Base-by-base conservation (phyloP, 2,888 invertebrate species). In the Catocala nupta region DNA sequence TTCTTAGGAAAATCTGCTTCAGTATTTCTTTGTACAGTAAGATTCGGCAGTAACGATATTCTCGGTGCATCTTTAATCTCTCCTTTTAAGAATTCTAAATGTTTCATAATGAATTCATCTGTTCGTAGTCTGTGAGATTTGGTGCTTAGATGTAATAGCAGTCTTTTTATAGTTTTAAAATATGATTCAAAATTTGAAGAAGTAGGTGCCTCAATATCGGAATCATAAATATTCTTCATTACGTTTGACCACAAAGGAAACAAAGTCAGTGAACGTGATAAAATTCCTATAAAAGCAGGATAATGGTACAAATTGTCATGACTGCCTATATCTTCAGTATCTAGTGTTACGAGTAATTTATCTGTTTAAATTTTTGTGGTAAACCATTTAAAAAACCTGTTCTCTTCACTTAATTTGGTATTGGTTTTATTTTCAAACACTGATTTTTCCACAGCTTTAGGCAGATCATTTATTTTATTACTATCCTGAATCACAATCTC, bases 51-150 rank as follows among this genome's bases (percentile, higher is more conserved):
- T 56, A 48, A n/a, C 63, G 54, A 59, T 59, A 49, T 59, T 12
- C 49, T 59, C 53, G 57, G 49, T 34, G 58, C 63, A 63, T 54
- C 53, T 63, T 63, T 63, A 43, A 60, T 59, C 51, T 64, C 63
- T 59, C 63, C 63, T 59, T 59, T 64, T 59, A 64, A 52, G 55
- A 59, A 64, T 64, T 59, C 48, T 59, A 64, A 64, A 59, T 63
- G 63, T 63, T 58, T 55, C n/a, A 11, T 43, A 13, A 58, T 58
- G 58, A 51, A 58, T 58, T 51, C 58, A 33, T 58, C 58, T 58
- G 58, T 58, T 43, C 58, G 58, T 43, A 58, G 58, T 51, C 58
- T 58, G 13, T 58, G 44, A 36, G 58, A 58, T 58, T 58, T 58
- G 42, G 58, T 58, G 58, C 58, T 58, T 12, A 58, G 42, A 43